Evolutionary conservation across 2,113 vertebrate genomes (phyloP).

Genomic region (Chloebia gouldiae): DNA sequence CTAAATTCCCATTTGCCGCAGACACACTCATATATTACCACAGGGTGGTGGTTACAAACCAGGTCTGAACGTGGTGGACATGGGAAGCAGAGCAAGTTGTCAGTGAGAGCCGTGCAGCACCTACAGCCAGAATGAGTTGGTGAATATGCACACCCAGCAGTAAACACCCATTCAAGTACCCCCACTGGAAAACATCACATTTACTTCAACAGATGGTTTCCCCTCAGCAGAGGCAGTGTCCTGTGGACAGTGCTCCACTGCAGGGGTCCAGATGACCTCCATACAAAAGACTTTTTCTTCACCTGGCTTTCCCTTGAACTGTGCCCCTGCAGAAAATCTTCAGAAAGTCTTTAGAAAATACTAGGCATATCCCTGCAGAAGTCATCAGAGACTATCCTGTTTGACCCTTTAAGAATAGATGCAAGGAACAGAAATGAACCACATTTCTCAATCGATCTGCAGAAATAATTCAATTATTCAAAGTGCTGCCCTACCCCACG

Average conservation of each 20-base stretch:
- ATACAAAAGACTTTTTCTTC: neutral
- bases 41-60: neutral
- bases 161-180: neutral
- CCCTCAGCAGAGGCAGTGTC: neutral
- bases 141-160: neutral
- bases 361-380: neutral
- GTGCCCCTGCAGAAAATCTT: neutral
- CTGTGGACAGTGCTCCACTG: neutral
- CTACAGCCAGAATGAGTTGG: neutral
- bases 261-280: neutral
- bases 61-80: rapidly evolving
- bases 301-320: neutral
- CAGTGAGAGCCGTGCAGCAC: rapidly evolving
- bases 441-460: neutral
- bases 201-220: neutral
- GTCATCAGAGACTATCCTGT: neutral
- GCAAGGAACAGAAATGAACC: neutral
- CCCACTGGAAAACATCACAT: neutral
- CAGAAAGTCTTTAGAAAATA: neutral
- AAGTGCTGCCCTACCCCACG: neutral
- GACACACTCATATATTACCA: neutral
- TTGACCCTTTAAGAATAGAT: neutral
- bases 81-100: neutral
- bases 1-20: neutral
- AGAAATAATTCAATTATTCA: neutral